Conservation (phyloP, 2,888 invertebrate genomes). For the Pristionchus japonicus region DNA sequence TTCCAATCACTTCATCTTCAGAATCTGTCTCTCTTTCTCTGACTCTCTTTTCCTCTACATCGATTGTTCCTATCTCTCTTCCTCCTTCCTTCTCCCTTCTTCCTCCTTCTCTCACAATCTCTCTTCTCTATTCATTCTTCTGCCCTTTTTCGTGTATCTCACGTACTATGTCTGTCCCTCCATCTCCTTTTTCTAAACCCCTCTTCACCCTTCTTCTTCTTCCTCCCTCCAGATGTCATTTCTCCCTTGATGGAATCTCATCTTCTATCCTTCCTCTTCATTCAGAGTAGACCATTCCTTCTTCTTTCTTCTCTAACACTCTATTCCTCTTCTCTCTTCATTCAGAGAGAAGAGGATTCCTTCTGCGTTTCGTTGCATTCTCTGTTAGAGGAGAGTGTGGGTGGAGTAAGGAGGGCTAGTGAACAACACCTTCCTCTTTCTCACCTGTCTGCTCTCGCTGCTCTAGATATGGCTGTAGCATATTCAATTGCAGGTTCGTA, state of each 20-base stretch:
- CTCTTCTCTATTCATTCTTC: neutral
- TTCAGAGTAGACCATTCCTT: conserved; percentile 29
- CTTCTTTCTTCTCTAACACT: conserved; percentile 40
- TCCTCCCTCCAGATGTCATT: neutral
- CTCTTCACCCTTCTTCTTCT: neutral
- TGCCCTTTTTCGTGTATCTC: conserved; percentile 38
- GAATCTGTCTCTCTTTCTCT: neutral
- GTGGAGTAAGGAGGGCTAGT: too few relatives aligned
- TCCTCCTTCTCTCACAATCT: neutral
- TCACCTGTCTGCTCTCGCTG: too few relatives aligned
- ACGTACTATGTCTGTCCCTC: neutral
- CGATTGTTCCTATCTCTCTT: conserved; percentile 1
- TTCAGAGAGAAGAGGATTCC: too few relatives aligned
- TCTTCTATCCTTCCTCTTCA: conserved; percentile 18
- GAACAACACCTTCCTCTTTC: too few relatives aligned
- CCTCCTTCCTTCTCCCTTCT: neutral
- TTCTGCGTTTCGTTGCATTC: too few relatives aligned
- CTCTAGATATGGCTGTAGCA: too few relatives aligned
- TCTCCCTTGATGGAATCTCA: conserved; percentile 19
- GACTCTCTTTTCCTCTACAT: neutral
- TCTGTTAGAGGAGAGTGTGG: too few relatives aligned
- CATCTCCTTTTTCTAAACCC: neutral
- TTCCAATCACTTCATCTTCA: conserved; percentile 7
- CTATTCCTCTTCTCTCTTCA: too few relatives aligned
- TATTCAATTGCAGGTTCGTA: too few relatives aligned